A percentile compares a stretch with the other conserved stretches of the same genome.
phyloP scores from a whole-genome alignment of 2,888 invertebrate species.

The Agrilus cyanescens region DNA sequence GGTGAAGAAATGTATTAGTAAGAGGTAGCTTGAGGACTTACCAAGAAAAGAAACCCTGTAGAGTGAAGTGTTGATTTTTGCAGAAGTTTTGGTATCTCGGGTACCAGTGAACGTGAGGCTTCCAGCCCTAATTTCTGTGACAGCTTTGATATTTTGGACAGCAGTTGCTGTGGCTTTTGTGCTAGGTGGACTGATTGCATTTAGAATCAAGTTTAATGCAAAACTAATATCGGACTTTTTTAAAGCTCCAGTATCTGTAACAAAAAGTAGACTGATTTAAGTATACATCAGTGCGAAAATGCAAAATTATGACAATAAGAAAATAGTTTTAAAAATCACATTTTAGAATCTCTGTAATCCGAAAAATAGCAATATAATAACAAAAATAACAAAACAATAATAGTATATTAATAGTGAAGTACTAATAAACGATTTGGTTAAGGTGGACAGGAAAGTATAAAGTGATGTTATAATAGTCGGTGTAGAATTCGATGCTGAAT shows the following conservation, averaged over 20 bases:
- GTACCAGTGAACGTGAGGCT: constrained; percentile 69
- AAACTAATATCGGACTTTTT: constrained; percentile 84
- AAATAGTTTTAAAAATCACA: not conserved
- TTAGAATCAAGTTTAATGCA: constrained; percentile 78
- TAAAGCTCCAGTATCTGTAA: constrained; percentile 76
- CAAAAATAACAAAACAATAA: not conserved
- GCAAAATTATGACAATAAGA: constrained; percentile 1
- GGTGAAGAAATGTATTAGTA: too few relatives aligned
- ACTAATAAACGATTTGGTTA: too few relatives aligned
- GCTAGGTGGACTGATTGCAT: constrained; percentile 72
- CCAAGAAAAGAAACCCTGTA: constrained; percentile 74
- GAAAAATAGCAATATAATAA: not conserved
- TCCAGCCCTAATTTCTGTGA: constrained; percentile 61
- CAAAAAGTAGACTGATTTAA: constrained; percentile 6
- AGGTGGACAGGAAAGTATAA: too few relatives aligned
- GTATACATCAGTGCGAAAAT: too few relatives aligned
- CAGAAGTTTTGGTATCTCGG: constrained; percentile 66
- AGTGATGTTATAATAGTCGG: too few relatives aligned
- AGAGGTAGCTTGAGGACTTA: constrained; percentile 27
- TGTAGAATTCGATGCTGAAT: too few relatives aligned
- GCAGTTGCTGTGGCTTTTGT: constrained; percentile 56
- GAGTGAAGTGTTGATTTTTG: constrained; percentile 64
- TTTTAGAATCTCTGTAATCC: not conserved
- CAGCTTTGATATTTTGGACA: constrained; percentile 56
- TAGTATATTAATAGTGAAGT: not conserved